phyloP scores from a whole-genome alignment of 2,797 vertebrate species.

The Synanceia verrucosa region DNA sequence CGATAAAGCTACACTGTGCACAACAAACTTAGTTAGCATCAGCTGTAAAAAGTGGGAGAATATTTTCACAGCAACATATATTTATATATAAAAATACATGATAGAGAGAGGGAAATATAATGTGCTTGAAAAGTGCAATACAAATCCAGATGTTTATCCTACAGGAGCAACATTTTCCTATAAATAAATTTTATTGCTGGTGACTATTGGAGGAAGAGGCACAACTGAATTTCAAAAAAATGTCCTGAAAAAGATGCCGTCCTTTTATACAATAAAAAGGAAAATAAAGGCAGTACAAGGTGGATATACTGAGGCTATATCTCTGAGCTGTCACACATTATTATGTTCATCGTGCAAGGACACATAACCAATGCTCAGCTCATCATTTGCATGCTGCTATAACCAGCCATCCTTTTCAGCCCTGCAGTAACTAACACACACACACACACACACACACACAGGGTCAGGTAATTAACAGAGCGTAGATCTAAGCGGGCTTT shows the following conservation, averaged over 20 bases:
- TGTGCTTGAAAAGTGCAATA: not conserved
- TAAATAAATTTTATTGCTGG: not conserved
- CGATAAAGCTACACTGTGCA: too few relatives aligned
- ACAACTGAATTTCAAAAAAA: not conserved
- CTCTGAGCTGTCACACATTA: not conserved
- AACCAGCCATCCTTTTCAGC: conserved; percentile 3
- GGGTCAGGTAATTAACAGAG: conserved; percentile 51
- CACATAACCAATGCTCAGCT: not conserved
- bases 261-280: not conserved
- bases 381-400: conserved; percentile 9
- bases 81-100: too few relatives aligned
- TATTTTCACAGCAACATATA: too few relatives aligned
- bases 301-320: not conserved
- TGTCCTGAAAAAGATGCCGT: not conserved
- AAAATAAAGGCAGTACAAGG: not conserved
- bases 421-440: conserved; percentile 17
- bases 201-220: not conserved
- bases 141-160: not conserved
- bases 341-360: not conserved
- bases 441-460: conserved; percentile 10
- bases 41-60: too few relatives aligned
- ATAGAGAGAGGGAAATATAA: too few relatives aligned
- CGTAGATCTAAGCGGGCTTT: conserved; percentile 42
- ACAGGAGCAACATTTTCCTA: not conserved
- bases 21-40: too few relatives aligned